Base-by-base conservation (phyloP, 2,888 invertebrate genomes). In the Amphipoea oculea region DNA sequence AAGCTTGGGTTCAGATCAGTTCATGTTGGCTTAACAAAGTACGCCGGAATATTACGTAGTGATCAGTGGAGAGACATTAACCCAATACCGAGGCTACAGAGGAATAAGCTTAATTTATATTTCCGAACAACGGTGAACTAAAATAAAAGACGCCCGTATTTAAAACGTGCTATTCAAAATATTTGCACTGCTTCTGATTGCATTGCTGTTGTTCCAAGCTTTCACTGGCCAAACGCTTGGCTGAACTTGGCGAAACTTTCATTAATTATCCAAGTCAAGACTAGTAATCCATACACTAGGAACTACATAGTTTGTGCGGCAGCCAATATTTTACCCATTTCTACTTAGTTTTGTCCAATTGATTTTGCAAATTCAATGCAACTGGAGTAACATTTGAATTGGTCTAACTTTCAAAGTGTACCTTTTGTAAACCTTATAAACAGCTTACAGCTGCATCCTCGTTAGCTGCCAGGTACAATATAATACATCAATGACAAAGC, bases 221-320 rank as follows among this genome's bases (percentile, higher is more conserved):
- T 85, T 87, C 81, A 79, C 74, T 67, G 63, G 73, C 71, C 66
- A 70, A 82, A 82, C 82, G 78, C 65, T 88, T 77, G 79, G 79
- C 75, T 83, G 83, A 88, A 87, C 84, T 89, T 88, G 29, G 78
- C 48, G 78, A 83, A 89, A 89, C 86, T 89, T 89, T 74, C 73
- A 86, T 89, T 88, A 86, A 89, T 88, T 83, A 89, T 79, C 57
- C 84, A 68, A 89, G 77, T 69, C 79, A 75, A 76, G 74, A 69
- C 78, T 74, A 78, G 82, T 86, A 83, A 86, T 83, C 75, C 76
- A 82, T 88, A 84, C 45, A 81, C 23, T 73, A 40, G 68, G 73
- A 79, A 80, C 75, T 78, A n/a, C n/a, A n/a, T n/a, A 84, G 76
- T 83, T 84, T 40, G 69, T 73, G 67, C 71, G n/a, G 67, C 75